A percentile compares a stretch with the other conserved stretches of the same genome.
Conservation (phyloP, 2,113 vertebrate genomes). For the Ceratotherium simum region DNA sequence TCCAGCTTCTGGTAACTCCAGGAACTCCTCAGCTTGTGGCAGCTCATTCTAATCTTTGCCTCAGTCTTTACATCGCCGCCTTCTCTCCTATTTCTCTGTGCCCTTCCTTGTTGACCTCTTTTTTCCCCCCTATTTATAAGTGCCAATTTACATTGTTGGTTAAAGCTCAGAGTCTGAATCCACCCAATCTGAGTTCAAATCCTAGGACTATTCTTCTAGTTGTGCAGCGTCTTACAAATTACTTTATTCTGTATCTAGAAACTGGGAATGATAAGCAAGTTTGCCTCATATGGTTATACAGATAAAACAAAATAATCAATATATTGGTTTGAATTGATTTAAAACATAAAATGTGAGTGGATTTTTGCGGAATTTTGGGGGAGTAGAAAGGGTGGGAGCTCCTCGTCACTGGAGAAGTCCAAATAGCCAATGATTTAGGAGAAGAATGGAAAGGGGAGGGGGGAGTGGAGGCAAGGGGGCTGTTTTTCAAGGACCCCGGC, state of each 20-base stretch:
- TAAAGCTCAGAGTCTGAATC: neutral
- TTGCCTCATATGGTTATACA: neutral
- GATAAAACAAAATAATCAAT: neutral
- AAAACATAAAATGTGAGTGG: neutral
- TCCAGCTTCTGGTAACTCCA: neutral
- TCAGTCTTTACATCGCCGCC: neutral
- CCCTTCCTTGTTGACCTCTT: too few species aligned
- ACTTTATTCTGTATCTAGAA: neutral
- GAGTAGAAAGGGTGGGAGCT: neutral
- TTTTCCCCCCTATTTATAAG: neutral
- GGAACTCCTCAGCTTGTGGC: too few species aligned
- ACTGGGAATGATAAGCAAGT: neutral
- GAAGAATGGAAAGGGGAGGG: neutral
- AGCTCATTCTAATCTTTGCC: neutral
- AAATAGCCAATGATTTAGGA: neutral
- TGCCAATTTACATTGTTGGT: neutral
- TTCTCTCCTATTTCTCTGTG: neutral
- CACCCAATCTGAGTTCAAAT: neutral
- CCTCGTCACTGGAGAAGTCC: neutral
- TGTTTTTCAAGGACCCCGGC: neutral
- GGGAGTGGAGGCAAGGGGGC: neutral
- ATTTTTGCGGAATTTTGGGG: neutral
- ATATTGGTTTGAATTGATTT: neutral
- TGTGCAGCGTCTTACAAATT: neutral
- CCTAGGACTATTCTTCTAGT: neutral